These are phyloP conservation scores for Geococcyx californianus DNA, from an alignment of 2,113 vertebrate species.

Conservation along the genomic window DNA sequence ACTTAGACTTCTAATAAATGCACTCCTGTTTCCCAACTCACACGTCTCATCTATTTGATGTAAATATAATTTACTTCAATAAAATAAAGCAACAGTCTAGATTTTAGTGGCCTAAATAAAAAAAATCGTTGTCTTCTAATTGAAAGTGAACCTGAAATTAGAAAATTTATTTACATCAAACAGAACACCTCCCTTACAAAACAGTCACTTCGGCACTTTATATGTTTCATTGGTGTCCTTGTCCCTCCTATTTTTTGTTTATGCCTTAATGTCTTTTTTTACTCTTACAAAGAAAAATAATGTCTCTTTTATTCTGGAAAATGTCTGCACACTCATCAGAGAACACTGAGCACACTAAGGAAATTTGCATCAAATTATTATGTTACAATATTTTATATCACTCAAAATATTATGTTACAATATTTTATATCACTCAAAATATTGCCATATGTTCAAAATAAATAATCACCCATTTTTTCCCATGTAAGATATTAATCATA, in stretches of 20 bases:
- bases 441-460: not conserved
- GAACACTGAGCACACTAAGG: not conserved
- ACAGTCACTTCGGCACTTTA: not conserved
- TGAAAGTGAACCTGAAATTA: not conserved
- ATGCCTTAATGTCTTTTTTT: not conserved
- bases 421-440: not conserved
- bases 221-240: not conserved
- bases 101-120: not conserved
- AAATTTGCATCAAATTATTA: not conserved
- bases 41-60: not conserved
- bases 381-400: not conserved
- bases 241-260: not conserved
- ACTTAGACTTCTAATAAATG: not conserved
- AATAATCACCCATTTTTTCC: not conserved
- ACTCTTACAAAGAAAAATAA: not conserved
- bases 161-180: not conserved
- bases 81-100: not conserved
- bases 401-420: not conserved
- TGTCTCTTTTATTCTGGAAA: not conserved
- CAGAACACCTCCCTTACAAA: not conserved
- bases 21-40: not conserved
- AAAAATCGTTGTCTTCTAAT: not conserved
- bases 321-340: not conserved
- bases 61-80: not conserved
- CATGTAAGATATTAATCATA: not conserved